phyloP scores from a whole-genome alignment of 2,888 invertebrate species.

The Drosophila anceps region DNA sequence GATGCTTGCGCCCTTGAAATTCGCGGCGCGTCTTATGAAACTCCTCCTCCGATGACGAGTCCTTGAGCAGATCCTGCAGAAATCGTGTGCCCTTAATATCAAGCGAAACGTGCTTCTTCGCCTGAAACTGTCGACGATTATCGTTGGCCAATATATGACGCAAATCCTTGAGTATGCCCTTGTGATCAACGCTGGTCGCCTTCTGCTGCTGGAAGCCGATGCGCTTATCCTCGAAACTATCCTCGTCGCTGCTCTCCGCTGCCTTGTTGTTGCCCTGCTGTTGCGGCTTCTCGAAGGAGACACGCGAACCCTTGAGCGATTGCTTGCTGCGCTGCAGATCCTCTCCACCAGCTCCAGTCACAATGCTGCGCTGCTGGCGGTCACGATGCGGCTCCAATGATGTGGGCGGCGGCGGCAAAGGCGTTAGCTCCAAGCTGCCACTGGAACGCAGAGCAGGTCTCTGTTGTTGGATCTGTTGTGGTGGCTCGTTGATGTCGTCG shows the following conservation, averaged over 20 bases:
- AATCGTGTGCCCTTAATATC: slow-evolving; percentile 85
- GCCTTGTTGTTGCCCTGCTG: slow-evolving; percentile 21
- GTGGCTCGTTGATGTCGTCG: slow-evolving; percentile 68
- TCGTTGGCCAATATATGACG: slow-evolving; percentile 84
- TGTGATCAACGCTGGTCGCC: slow-evolving; percentile 85
- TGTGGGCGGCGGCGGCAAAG: slow-evolving; percentile 83
- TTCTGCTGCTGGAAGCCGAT: slow-evolving; percentile 85
- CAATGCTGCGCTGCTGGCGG: slow-evolving; percentile 81
- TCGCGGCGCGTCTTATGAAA: slow-evolving; percentile 84
- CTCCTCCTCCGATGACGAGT: slow-evolving; percentile 85
- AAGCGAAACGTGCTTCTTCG: slow-evolving; percentile 85
- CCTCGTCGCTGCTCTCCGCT: slow-evolving; percentile 84
- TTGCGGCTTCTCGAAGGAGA: slow-evolving; percentile 81
- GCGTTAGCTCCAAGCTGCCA: slow-evolving; percentile 76
- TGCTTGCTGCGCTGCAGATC: slow-evolving; percentile 83
- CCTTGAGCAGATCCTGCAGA: slow-evolving; percentile 84
- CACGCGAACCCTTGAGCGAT: slow-evolving; percentile 84
- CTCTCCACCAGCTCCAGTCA: slow-evolving; percentile 59
- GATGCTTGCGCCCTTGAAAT: slow-evolving; percentile 85
- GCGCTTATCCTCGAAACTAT: slow-evolving; percentile 85
- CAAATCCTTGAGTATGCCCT: slow-evolving; percentile 85
- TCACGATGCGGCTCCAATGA: slow-evolving; percentile 80
- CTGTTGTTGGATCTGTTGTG: slow-evolving; percentile 36
- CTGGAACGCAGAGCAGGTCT: slow-evolving; percentile 68
- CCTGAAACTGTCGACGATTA: slow-evolving; percentile 85